phyloP scores from a whole-genome alignment of 2,888 invertebrate genomes.

The Phengaris alcon region DNA sequence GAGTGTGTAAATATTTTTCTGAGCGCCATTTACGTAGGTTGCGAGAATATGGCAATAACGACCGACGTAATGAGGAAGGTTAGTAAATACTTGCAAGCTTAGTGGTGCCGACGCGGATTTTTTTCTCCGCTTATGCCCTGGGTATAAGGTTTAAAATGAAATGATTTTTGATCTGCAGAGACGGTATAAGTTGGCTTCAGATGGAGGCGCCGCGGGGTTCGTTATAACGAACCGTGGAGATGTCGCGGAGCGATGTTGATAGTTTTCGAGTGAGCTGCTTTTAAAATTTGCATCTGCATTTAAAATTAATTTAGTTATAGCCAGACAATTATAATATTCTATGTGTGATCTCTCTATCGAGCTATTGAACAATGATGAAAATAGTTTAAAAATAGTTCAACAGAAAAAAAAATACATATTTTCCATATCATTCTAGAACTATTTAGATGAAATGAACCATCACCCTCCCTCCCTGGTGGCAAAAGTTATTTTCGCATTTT shows the following conservation, averaged over 20 bases:
- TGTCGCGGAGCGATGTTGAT: slow-evolving; percentile 55
- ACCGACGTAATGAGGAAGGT: slow-evolving; percentile 69
- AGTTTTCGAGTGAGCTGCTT: slow-evolving; percentile 52
- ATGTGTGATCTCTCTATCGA: not conserved
- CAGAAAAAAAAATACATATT: too few relatives aligned
- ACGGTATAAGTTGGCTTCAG: slow-evolving; percentile 52
- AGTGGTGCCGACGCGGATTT: slow-evolving; percentile 34
- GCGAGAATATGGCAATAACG: slow-evolving; percentile 64
- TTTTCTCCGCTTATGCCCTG: slow-evolving; percentile 31
- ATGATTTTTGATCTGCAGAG: slow-evolving; percentile 45
- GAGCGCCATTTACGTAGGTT: slow-evolving; percentile 64
- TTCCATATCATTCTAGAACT: too few relatives aligned
- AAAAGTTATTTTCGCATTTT: not conserved
- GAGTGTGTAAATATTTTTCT: slow-evolving; percentile 70
- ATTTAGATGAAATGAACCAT: not conserved
- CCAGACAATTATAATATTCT: not conserved
- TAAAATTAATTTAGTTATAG: slow-evolving; percentile 46
- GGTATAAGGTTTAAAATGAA: slow-evolving; percentile 54
- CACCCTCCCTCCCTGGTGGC: not conserved
- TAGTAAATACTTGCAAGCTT: slow-evolving; percentile 52
- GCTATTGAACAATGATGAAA: too few relatives aligned
- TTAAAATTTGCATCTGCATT: slow-evolving; percentile 54
- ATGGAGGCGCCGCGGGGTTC: slow-evolving; percentile 63
- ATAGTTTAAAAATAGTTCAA: too few relatives aligned
- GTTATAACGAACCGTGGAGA: slow-evolving; percentile 62